Conservation (phyloP, 2,113 vertebrate species). For the Carlito syrichta region DNA sequence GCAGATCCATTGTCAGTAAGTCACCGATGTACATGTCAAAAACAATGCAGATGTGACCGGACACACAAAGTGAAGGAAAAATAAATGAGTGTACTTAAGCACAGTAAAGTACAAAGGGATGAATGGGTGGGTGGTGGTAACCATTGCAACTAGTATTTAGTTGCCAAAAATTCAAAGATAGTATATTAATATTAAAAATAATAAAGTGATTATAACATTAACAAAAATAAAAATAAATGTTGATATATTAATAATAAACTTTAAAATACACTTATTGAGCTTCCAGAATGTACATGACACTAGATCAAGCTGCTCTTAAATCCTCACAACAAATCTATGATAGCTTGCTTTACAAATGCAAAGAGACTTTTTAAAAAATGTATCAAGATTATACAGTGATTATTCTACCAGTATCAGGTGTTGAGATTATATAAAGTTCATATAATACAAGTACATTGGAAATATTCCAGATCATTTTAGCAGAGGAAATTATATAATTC, state of each 20-base stretch:
- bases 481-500: neutral
- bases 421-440: neutral
- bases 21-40: neutral
- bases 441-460: neutral
- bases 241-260: neutral
- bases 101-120: neutral
- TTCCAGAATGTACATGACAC: neutral
- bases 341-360: neutral
- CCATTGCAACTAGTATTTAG: neutral
- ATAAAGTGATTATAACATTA: neutral
- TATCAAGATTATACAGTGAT: neutral
- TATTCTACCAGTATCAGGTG: neutral
- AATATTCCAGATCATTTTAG: neutral
- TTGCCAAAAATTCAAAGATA: neutral
- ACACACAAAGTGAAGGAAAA: neutral
- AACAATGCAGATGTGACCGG: neutral
- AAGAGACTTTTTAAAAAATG: neutral
- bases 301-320: neutral
- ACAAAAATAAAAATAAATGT: neutral
- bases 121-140: fast-evolving
- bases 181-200: neutral
- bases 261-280: neutral
- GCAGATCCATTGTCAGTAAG: neutral
- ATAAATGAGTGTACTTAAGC: neutral
- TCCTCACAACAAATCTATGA: neutral